Evolutionary conservation across 2,888 invertebrate genomes (phyloP), one percentile per base, ranked within the genome.

Genomic region (Galerucella calmariensis): DNA sequence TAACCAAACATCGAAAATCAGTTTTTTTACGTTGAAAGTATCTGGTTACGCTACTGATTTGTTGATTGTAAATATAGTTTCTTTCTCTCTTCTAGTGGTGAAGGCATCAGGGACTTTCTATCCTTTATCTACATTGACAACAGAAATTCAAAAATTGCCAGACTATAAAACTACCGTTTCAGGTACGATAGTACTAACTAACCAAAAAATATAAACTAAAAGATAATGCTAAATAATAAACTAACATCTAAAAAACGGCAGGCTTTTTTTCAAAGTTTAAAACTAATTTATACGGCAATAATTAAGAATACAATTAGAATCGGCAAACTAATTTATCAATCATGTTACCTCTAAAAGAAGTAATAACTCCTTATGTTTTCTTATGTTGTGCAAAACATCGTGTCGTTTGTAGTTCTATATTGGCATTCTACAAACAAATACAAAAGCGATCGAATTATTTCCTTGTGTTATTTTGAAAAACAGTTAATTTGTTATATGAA

Each of bases 81-180:
- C 77, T 81, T 73, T 80, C 82, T 85, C 86, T 82, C 88, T 92
- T 93, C 89, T 92, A 94, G 94, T 95, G 91, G 95, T 96, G 90
- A 96, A 95, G 93, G 95, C 96, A 88, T 92, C 95, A 85, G 96
- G 96, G 88, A 96, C 96, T 88, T 96, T 94, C 90, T 96, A 95
- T 89, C 96, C 96, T 85, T 92, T 95, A 83, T 94, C 85, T 86
- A 91, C 86, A 90, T 89, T 88, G 84, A 86, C 87, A 89, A 90
- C 74, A 89, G 89, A 79, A 89, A 89, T 71, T 88, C 79, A 81
- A 82, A 89, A 76, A 88, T 90, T 82, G 89, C 90, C 71, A 86
- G 91, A 83, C 89, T 90, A 82, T 88, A 90, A 85, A 90, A 90
- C 80, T 77, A 79, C 77, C 75, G 73, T 69, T 88, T 88, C 79